A percentile compares a stretch with the other conserved stretches of the same genome.
Evolutionary conservation across 1,140 invertebrate species (phyloP).

Genomic region (Bathynomus jamesi): DNA sequence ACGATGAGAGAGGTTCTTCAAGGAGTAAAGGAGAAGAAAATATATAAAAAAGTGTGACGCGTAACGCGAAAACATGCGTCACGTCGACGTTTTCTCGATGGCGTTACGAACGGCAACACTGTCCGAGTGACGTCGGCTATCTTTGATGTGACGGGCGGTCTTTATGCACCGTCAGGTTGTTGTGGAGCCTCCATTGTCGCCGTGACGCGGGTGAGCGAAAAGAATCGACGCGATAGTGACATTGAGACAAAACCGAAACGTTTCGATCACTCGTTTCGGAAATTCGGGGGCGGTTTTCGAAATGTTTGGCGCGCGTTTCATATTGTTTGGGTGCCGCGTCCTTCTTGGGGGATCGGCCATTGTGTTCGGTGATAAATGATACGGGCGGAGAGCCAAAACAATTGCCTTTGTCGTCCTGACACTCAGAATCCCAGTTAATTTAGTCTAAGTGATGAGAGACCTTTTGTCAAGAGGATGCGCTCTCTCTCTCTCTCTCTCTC

Average conservation of each 20-base stretch:
- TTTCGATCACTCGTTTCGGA: too few relatives aligned
- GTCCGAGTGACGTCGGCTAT: slow-evolving; percentile 3
- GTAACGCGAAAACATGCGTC: neutral
- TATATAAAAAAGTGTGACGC: too few relatives aligned
- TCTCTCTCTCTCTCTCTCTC: neutral
- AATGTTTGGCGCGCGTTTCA: too few relatives aligned
- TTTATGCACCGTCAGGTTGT: slow-evolving; percentile 22
- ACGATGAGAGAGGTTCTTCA: too few relatives aligned
- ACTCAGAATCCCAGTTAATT: slow-evolving; percentile 31
- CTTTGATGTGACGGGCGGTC: slow-evolving; percentile 28
- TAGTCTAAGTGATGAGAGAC: slow-evolving; percentile 28
- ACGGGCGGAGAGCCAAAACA: slow-evolving; percentile 28
- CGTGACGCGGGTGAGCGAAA: too few relatives aligned
- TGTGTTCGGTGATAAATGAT: slow-evolving; percentile 31
- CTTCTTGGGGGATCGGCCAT: slow-evolving; percentile 21
- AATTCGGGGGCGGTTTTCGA: too few relatives aligned
- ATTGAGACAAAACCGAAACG: too few relatives aligned
- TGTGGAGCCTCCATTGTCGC: slow-evolving; percentile 22
- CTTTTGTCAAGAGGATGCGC: slow-evolving; percentile 19
- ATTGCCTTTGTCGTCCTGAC: slow-evolving; percentile 26
- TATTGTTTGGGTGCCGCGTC: too few relatives aligned
- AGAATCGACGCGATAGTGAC: too few relatives aligned
- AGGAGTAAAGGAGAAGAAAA: too few relatives aligned
- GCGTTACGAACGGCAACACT: slow-evolving; percentile 12
- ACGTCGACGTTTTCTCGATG: too few relatives aligned